Conservation (phyloP, 2,113 vertebrate genomes). For the Chiloscyllium plagiosum region DNA sequence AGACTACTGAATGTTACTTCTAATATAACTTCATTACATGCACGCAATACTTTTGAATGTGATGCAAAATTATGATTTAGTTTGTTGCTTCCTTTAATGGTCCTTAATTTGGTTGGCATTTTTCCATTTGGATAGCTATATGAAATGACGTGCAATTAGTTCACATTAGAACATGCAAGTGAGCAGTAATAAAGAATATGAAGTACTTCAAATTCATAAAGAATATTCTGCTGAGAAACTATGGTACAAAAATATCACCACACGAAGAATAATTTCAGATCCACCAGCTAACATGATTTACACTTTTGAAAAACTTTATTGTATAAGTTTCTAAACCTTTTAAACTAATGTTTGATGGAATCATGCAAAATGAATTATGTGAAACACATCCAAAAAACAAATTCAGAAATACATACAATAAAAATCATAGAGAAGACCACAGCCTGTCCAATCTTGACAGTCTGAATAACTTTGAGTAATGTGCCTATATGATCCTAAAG, state of each 20-base stretch:
- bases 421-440: not conserved
- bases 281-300: not conserved
- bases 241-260: not conserved
- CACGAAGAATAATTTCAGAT: not conserved
- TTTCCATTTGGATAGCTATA: not conserved
- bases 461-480: not conserved
- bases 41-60: not conserved
- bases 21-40: not conserved
- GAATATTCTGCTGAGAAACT: not conserved
- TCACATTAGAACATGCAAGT: not conserved
- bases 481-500: not conserved
- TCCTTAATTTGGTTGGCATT: not conserved
- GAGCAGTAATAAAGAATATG: not conserved
- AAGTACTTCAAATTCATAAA: not conserved
- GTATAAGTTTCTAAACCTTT: not conserved
- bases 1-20: not conserved
- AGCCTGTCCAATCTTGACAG: not conserved
- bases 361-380: not conserved
- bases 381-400: not conserved
- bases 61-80: not conserved
- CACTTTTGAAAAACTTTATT: not conserved
- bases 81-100: not conserved
- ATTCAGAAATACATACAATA: not conserved
- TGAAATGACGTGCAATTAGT: not conserved
- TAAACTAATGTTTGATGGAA: not conserved